Conservation (phyloP, 2,113 vertebrate genomes). For the Sturnus vulgaris region DNA sequence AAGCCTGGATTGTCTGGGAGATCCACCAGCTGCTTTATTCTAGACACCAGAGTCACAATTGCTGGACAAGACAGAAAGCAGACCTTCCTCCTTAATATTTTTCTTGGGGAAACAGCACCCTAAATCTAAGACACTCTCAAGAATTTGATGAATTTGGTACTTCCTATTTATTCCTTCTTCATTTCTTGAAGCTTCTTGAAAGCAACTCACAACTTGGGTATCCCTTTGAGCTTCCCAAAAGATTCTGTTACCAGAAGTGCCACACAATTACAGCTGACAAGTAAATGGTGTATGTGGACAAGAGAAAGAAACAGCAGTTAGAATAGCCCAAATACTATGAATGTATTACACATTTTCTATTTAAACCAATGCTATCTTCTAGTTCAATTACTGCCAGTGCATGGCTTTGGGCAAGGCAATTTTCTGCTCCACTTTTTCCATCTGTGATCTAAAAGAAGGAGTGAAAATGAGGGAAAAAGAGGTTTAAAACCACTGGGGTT, state of each 20-base stretch:
- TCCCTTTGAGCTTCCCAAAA: neutral
- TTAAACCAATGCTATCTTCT: neutral
- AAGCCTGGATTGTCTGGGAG: neutral
- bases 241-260: neutral
- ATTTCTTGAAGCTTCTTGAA: neutral
- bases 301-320: neutral
- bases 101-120: neutral
- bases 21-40: neutral
- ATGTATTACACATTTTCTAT: neutral
- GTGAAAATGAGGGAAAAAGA: neutral
- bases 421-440: conserved; percentile 63
- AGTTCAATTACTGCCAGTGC: conserved; percentile 31
- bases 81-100: neutral
- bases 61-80: neutral
- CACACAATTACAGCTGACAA: neutral
- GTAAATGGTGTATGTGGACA: neutral
- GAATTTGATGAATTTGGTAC: neutral
- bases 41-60: neutral
- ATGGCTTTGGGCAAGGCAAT: conserved; percentile 46
- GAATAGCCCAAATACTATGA: neutral
- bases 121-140: neutral
- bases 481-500: neutral
- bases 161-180: neutral
- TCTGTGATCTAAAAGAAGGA: conserved; percentile 13
- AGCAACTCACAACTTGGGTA: neutral